Evolutionary conservation across 1,140 invertebrate species (phyloP).

Genomic region (Anastrepha obliqua): DNA sequence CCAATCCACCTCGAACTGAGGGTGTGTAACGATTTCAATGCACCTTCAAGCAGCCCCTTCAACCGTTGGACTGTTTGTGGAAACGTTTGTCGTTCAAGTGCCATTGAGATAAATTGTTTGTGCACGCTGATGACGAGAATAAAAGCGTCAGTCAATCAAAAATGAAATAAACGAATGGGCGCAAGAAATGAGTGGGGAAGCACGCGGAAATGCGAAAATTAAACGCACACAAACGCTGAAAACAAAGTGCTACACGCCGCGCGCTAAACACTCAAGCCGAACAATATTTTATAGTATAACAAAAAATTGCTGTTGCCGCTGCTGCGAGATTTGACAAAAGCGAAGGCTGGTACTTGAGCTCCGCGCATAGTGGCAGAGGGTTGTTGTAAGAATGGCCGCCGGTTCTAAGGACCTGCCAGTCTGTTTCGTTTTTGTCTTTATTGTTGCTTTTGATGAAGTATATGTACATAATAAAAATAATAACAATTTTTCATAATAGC

Average conservation of each 20-base stretch:
- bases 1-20: neutral
- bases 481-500: slow-evolving; percentile 46
- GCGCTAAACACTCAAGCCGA: neutral
- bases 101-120: slow-evolving; percentile 73
- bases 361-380: neutral
- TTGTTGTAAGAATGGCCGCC: slow-evolving; percentile 27
- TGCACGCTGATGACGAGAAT: slow-evolving; percentile 59
- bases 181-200: neutral
- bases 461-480: slow-evolving; percentile 33
- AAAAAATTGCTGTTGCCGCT: slow-evolving; percentile 22
- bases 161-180: neutral
- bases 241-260: neutral
- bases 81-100: slow-evolving; percentile 61
- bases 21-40: slow-evolving; percentile 10
- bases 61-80: slow-evolving; percentile 8
- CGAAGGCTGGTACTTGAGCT: slow-evolving; percentile 6
- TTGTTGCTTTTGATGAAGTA: slow-evolving; percentile 46
- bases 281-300: slow-evolving; percentile 25
- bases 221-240: slow-evolving; percentile 34
- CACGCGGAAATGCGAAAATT: slow-evolving; percentile 55
- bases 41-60: neutral
- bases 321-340: slow-evolving; percentile 4
- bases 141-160: slow-evolving; percentile 54
- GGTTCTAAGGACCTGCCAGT: slow-evolving; percentile 19
- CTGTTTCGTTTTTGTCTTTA: neutral